Evolutionary conservation across 2,888 invertebrate genomes (phyloP), one percentile per base, ranked within the genome.

Genomic region (Argyra leucocephala): DNA sequence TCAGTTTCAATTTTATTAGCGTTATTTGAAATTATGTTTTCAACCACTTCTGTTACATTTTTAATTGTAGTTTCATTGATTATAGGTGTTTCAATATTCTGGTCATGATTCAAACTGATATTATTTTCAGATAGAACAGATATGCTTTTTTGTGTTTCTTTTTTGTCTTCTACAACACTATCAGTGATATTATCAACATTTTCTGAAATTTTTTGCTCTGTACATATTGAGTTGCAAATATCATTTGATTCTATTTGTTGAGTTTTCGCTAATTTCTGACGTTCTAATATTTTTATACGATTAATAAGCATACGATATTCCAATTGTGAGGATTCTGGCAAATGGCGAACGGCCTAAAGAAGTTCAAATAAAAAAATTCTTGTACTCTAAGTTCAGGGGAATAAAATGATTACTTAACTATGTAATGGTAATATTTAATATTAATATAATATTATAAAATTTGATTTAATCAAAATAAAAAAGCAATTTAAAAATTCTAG

Each of bases 251-350:
- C 31, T 0, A 66, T 63, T 48, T 66, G 63, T 9, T 63, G 12
- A 57, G 62, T 67, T 37, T 66, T 66, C 22, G 70, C 66, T 62
- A 69, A 64, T 68, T 75, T 73, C 69, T 74, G 74, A 36, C 75
- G 74, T 68, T 80, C 79, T 31, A 80, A 71, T 64, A 76, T 62
- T 69, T 74, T 73, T 78, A 80, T 80, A 5, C 80, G 78, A 67
- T 75, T 75, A 2, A 79, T 69, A 0, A 80, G 70, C 3, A 73
- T 73, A 18, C 76, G 71, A 67, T 80, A 80, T 70, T 80, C 80
- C 62, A 74, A 71, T 68, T 80, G 80, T 0, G 80, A 76, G 6
- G 78, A 75, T 48, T 72, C 72, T 1, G 80, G 78, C 61, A 80
- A 72, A 72, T 80, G 80, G 6, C 76, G 73, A 31, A 80, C 80